These are phyloP conservation scores for Pogoniulus pusillus DNA, from an alignment of 2,797 vertebrate species.

Conservation along the genomic window DNA sequence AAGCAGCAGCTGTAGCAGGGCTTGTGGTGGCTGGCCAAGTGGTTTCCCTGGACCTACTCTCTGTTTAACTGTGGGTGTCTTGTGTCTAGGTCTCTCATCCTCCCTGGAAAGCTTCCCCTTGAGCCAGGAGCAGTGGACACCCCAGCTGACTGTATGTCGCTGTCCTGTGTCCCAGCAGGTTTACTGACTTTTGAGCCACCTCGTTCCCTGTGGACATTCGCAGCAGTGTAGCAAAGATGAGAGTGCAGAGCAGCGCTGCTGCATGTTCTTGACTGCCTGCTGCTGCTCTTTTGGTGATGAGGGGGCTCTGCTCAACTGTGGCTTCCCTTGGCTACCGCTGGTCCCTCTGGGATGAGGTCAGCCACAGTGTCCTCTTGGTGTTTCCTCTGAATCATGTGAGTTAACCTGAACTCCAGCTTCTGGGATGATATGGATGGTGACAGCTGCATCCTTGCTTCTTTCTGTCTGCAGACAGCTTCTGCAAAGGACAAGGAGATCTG, in stretches of 20 bases:
- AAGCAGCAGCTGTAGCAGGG: background rate
- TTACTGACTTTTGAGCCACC: background rate
- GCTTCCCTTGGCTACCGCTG: background rate
- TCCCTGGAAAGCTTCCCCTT: background rate
- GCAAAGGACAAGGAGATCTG: conserved; percentile 33
- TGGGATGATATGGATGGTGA: background rate
- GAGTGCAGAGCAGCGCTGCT: background rate
- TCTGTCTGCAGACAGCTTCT: background rate
- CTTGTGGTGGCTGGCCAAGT: accelerated
- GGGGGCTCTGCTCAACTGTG: accelerated
- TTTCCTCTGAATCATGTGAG: background rate
- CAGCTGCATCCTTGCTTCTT: conserved; percentile 47
- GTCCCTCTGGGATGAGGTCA: accelerated
- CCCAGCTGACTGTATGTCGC: background rate
- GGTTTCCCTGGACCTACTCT: background rate
- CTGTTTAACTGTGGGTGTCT: background rate
- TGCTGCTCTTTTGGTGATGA: background rate
- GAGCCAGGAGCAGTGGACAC: background rate
- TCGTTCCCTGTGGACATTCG: background rate
- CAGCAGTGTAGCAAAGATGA: background rate
- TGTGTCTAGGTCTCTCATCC: background rate
- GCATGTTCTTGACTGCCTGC: background rate
- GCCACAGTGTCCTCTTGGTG: background rate
- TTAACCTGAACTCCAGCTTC: background rate
- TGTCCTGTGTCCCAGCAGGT: background rate